Evolutionary conservation across 2,888 invertebrate species (phyloP).

Genomic region (Acanthosepion pharaonis): DNA sequence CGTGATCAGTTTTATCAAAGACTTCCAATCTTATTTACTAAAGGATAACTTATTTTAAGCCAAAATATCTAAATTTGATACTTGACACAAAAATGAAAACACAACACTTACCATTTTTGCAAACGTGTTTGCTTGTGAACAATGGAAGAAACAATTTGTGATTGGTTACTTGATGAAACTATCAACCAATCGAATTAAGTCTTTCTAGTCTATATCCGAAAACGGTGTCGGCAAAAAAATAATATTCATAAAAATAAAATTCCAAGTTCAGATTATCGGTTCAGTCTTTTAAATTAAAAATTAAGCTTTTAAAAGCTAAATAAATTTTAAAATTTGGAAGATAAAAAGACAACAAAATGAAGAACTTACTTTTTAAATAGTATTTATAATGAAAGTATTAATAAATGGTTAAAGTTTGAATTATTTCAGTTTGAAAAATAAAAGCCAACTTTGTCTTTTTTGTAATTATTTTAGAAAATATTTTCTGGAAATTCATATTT

Average conservation of each 20-base stretch:
- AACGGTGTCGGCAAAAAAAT: neutral
- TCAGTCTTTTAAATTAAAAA: too few relatives aligned
- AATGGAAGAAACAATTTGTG: neutral
- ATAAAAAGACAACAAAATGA: too few relatives aligned
- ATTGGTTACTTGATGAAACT: neutral
- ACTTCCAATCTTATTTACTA: neutral
- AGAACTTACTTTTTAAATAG: too few relatives aligned
- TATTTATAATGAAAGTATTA: too few relatives aligned
- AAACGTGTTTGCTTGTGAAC: neutral
- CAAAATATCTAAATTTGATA: neutral
- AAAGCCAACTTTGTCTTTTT: too few relatives aligned
- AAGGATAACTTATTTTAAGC: neutral
- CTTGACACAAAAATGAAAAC: neutral
- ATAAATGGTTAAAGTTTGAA: too few relatives aligned
- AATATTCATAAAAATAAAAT: neutral
- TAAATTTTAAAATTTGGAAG: too few relatives aligned
- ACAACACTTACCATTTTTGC: neutral
- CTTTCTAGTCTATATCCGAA: neutral
- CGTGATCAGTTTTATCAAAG: neutral
- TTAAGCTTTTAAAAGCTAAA: neutral
- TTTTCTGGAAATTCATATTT: too few relatives aligned
- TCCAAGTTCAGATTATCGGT: neutral
- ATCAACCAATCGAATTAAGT: neutral
- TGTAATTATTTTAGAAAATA: too few relatives aligned
- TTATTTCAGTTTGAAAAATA: too few relatives aligned